Conservation (phyloP, 2,113 vertebrate species). For the Rhineura floridana region DNA sequence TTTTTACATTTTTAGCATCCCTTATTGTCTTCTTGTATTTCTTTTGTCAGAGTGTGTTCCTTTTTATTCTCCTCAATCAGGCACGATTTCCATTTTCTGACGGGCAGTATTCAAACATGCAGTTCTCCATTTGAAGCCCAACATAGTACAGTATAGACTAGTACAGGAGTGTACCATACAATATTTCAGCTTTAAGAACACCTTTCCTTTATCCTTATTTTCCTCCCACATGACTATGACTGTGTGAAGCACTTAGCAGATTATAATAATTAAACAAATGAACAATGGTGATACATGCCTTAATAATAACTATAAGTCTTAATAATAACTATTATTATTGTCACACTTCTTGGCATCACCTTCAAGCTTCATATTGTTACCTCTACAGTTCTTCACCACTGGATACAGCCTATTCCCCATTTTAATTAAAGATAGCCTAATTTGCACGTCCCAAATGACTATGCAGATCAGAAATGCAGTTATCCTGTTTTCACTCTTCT, state of each 20-base stretch:
- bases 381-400: neutral
- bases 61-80: too few species aligned
- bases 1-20: too few species aligned
- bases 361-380: neutral
- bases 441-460: too few species aligned
- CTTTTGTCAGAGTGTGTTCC: too few species aligned
- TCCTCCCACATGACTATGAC: neutral
- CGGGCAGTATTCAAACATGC: neutral
- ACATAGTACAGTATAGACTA: too few species aligned
- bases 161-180: neutral
- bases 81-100: too few species aligned
- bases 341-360: constrained; percentile 22
- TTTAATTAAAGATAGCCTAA: too few species aligned
- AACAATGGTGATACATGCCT: neutral
- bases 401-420: neutral
- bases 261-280: neutral
- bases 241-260: neutral
- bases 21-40: too few species aligned
- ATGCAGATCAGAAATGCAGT: too few species aligned
- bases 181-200: neutral
- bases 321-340: too few species aligned
- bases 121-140: neutral
- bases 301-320: too few species aligned
- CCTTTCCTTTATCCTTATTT: neutral
- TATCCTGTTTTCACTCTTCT: too few species aligned